A percentile compares a stretch with the other conserved stretches of the same genome.
Evolutionary conservation across 64 coral and sea anemone species (phyloP).

Genomic region (Pachyseris speciosa): DNA sequence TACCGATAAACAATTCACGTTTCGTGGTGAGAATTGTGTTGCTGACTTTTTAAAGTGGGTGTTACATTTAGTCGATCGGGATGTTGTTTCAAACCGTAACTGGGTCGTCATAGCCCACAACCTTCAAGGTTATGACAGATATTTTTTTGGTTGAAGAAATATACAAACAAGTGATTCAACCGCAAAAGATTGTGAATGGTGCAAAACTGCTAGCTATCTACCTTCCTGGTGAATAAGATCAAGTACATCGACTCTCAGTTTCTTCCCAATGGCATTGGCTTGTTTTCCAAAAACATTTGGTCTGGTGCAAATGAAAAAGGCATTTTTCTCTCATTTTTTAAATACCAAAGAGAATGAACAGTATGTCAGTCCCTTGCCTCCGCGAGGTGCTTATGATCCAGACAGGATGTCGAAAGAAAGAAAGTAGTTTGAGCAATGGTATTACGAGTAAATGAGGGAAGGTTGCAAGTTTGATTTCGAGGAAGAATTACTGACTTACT

Average conservation of each 20-base stretch:
- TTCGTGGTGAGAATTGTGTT: too few species aligned
- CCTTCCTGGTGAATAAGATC: not conserved
- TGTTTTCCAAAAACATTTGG: not conserved
- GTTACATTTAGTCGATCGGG: too few species aligned
- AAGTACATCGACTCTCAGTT: not conserved
- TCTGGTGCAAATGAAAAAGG: not conserved
- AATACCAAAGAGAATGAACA: not conserved
- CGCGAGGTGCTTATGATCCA: not conserved
- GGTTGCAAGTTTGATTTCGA: not conserved
- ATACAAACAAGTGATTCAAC: not conserved
- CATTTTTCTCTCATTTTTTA: conserved; percentile 3
- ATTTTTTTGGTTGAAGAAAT: not conserved
- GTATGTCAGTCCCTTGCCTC: not conserved
- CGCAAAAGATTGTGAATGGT: not conserved
- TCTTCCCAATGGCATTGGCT: not conserved
- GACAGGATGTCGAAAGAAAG: not conserved
- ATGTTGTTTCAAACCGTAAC: not conserved
- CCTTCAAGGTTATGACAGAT: not conserved
- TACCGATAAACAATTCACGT: not conserved
- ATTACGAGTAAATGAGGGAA: not conserved
- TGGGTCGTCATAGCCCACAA: not conserved
- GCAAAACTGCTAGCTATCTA: not conserved
- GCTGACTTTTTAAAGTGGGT: not conserved
- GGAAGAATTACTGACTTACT: not conserved
- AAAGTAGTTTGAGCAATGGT: not conserved